A percentile compares a stretch with the other conserved stretches of the same genome.
phyloP scores from a whole-genome alignment of 2,888 invertebrate genomes.

The Ennomos fuscantarius region DNA sequence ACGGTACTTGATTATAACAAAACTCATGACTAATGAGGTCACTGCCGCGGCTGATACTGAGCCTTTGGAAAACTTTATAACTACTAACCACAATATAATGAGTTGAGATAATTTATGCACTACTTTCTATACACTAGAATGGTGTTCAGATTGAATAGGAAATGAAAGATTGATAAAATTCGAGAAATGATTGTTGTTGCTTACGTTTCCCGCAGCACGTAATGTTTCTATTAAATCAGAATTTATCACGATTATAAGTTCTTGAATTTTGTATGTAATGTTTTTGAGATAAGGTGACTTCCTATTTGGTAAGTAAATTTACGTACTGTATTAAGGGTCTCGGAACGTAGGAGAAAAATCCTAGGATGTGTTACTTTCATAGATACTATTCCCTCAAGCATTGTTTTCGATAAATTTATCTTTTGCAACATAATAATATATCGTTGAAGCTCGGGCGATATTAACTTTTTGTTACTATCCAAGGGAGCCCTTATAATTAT shows the following conservation, averaged over 20 bases:
- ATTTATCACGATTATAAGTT: slow-evolving; percentile 2
- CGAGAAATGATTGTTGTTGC: slow-evolving; percentile 2
- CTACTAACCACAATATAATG: slow-evolving; percentile 16
- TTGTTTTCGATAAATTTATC: slow-evolving; percentile 14
- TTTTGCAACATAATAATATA: slow-evolving; percentile 1
- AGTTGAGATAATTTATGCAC: slow-evolving; percentile 23
- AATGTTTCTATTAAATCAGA: slow-evolving; percentile 18
- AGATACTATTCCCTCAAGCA: slow-evolving; percentile 3
- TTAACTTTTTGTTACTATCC: not conserved
- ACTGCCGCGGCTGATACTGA: slow-evolving; percentile 44
- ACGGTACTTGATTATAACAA: slow-evolving; percentile 73
- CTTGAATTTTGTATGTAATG: slow-evolving; percentile 11
- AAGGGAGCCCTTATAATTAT: slow-evolving; percentile 8
- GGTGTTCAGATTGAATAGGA: not conserved
- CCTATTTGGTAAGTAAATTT: slow-evolving; percentile 22
- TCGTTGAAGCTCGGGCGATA: slow-evolving; percentile 3
- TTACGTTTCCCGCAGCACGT: slow-evolving; percentile 15
- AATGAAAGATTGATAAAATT: slow-evolving; percentile 9
- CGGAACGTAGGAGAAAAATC: slow-evolving; percentile 7
- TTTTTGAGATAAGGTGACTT: slow-evolving; percentile 20
- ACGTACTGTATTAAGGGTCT: slow-evolving; percentile 16
- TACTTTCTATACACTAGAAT: slow-evolving; percentile 23
- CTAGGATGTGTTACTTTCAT: slow-evolving; percentile 19
- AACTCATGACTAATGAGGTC: slow-evolving; percentile 65
- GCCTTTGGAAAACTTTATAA: slow-evolving; percentile 33